phyloP scores from a whole-genome alignment of 2,797 vertebrate species.

The Galaxias olidus region DNA sequence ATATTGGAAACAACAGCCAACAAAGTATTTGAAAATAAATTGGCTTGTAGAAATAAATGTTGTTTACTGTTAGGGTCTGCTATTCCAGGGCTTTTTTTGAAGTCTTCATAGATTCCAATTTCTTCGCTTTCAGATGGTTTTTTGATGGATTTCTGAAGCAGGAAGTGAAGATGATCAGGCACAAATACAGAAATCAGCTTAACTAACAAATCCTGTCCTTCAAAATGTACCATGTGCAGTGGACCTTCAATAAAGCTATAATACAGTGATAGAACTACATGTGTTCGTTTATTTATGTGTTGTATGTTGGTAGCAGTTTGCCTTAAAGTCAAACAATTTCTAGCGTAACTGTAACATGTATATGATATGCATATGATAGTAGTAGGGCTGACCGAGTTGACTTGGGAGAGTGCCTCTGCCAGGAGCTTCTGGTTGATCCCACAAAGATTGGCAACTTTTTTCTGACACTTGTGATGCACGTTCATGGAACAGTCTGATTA shows the following conservation, averaged over 20 bases:
- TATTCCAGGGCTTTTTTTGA: slow-evolving; percentile 62
- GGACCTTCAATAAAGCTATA: too few relatives aligned
- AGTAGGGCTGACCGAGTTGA: slow-evolving; percentile 80
- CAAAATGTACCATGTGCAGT: too few relatives aligned
- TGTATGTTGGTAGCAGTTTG: too few relatives aligned
- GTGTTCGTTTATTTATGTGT: too few relatives aligned
- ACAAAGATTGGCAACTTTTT: slow-evolving; percentile 95
- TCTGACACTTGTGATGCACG: slow-evolving; percentile 89
- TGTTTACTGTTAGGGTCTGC: slow-evolving; percentile 64
- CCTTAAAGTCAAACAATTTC: too few relatives aligned
- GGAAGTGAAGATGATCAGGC: background rate
- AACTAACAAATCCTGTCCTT: too few relatives aligned
- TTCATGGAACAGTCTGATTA: slow-evolving; percentile 91
- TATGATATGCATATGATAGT: too few relatives aligned
- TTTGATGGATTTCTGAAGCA: slow-evolving; percentile 78
- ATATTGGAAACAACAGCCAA: background rate
- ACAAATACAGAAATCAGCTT: too few relatives aligned
- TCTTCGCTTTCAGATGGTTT: slow-evolving; percentile 75
- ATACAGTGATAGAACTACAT: too few relatives aligned
- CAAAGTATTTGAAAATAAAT: too few relatives aligned
- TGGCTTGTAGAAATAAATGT: slow-evolving; percentile 16
- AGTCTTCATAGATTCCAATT: slow-evolving; percentile 88
- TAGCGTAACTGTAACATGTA: background rate
- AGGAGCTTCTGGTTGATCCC: slow-evolving; percentile 98
- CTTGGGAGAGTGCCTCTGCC: slow-evolving; percentile 91